Evolutionary conservation across 2,797 vertebrate genomes (phyloP), one percentile per base, ranked within the genome.

Genomic region (Loris lydekkerianus): DNA sequence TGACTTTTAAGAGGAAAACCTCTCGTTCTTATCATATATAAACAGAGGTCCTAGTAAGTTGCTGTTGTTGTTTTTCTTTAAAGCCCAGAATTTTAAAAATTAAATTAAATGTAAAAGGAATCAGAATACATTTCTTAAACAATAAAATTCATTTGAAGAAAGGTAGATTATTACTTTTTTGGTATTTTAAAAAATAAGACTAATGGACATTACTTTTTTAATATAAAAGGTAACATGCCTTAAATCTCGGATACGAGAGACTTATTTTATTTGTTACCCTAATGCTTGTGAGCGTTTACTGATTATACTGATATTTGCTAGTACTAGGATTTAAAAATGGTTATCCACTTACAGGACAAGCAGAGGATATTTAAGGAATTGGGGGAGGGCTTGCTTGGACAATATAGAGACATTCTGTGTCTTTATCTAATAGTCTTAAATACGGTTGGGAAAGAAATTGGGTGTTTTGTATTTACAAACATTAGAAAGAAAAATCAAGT

Each of bases 11-110:
- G 76, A 94, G 95, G 94, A 92, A 88, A 80, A 91, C 93, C 92
- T 81, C 92, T 77, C 89, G 37, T 93, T 63, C 94, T 97, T 98
- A 97, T 97, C 97, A 95, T 93, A 91, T 82, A 95, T 85, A 95
- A 96, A 91, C 92, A 97, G 70, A 95, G 86, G 0, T 27, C 43
- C 20, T 94, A 81, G 86, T 0, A 25, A 92, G 72, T 76, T 75
- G 92, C 29, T n/a, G 20, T 37, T 46, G 21, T 58, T 69, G 67
- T 82, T 94, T 96, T 93, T 69, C 81, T 25, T 56, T 23, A 2
- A 46, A 65, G 92, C 25, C 53, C 63, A 86, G 81, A 70, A 25
- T 60, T 95, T 96, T 92, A 70, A 91, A 89, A 89, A 93, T 84
- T 7, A 94, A 92, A 93, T 96, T n/a, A 23, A 91, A 95, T 92